Evolutionary conservation across 2,113 vertebrate species (phyloP).

Genomic region (Motacilla tschutschensis): DNA sequence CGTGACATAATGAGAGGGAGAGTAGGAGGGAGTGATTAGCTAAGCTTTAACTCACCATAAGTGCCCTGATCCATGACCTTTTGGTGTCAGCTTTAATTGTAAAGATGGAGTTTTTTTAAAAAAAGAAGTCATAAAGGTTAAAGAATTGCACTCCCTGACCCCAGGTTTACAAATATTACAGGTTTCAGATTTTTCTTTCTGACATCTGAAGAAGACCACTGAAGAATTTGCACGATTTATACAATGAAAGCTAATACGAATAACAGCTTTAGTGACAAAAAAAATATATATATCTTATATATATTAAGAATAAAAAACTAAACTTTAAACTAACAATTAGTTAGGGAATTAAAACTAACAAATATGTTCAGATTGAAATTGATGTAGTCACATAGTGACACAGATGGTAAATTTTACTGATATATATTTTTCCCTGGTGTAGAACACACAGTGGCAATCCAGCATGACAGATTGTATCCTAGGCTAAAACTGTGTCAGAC

Average conservation of each 20-base stretch:
- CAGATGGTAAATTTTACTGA: conserved; percentile 70
- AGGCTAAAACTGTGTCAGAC: conserved; percentile 49
- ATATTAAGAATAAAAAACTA: no score
- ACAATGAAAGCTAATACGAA: neutral
- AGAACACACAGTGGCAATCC: conserved; percentile 47
- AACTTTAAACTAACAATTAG: no score
- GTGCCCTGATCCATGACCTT: conserved; percentile 24
- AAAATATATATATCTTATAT: neutral
- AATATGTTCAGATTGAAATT: conserved; percentile 54
- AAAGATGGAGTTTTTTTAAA: neutral
- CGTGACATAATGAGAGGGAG: neutral
- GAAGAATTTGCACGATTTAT: neutral
- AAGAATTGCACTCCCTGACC: neutral
- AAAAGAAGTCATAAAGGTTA: neutral
- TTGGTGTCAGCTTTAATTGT: neutral
- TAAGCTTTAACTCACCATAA: neutral
- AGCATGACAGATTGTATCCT: conserved; percentile 55
- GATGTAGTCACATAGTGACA: conserved; percentile 42
- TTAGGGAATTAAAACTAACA: conserved; percentile 58
- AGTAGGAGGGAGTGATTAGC: neutral
- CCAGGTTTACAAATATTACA: neutral
- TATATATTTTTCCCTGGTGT: conserved; percentile 60
- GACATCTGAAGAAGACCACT: neutral
- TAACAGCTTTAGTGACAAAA: neutral
- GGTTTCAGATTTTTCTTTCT: neutral